Conservation (phyloP, 1,140 invertebrate species). For the Thaumetopoea pityocampa region DNA sequence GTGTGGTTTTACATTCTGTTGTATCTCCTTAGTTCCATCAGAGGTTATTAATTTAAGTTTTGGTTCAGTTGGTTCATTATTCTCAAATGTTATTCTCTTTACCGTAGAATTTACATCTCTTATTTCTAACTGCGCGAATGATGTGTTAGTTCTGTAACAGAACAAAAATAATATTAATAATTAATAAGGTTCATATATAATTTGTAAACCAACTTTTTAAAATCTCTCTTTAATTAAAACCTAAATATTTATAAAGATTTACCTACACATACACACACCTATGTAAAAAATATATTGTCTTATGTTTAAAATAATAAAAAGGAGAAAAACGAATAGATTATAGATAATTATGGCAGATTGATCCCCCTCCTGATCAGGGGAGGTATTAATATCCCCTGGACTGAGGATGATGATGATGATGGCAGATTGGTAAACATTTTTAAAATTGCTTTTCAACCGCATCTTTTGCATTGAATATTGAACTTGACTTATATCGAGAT, state of each 20-base stretch:
- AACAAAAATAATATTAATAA: conserved; percentile 14
- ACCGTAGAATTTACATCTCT: conserved; percentile 59
- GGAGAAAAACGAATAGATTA: too few species aligned
- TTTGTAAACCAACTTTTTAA: too few species aligned
- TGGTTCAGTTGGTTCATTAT: conserved; percentile 48
- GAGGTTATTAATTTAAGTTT: conserved; percentile 49
- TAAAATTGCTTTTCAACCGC: too few species aligned
- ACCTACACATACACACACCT: too few species aligned
- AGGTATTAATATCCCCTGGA: too few species aligned
- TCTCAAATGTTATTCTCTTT: conserved; percentile 62
- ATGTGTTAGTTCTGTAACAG: conserved; percentile 61
- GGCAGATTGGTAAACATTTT: too few species aligned
- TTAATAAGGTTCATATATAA: conserved; percentile 1
- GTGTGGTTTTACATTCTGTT: conserved; percentile 59
- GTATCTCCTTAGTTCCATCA: conserved; percentile 55
- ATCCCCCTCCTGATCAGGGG: too few species aligned
- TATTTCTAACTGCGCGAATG: conserved; percentile 68
- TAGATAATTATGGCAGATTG: too few species aligned
- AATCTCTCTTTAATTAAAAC: not conserved
- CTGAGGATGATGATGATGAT: too few species aligned
- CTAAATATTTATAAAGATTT: not conserved
- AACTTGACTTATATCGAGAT: conserved; percentile 4
- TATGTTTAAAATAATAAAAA: too few species aligned
- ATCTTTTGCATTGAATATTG: not conserved
- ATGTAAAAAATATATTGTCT: too few species aligned